Conservation (phyloP, 2,888 invertebrate species). For the Drosophila mimetica region DNA sequence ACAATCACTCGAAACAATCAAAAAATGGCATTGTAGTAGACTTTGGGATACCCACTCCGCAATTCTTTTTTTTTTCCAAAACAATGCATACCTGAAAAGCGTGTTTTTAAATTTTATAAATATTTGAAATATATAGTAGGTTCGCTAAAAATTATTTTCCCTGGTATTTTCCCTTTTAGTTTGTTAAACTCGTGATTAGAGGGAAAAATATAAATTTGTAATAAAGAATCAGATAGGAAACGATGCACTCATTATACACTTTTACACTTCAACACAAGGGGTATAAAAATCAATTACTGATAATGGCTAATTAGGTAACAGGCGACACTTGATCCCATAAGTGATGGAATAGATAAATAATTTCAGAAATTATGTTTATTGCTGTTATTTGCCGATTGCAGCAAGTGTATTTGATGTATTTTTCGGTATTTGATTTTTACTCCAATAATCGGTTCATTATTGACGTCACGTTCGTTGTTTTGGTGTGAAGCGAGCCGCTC, state of each 20-base stretch:
- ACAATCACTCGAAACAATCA: constrained; percentile 10
- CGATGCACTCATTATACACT: background rate
- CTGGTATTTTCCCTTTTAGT: background rate
- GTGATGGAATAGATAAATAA: constrained; percentile 18
- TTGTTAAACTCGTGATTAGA: background rate
- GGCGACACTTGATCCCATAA: constrained; percentile 6
- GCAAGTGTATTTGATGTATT: background rate
- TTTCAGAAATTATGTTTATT: constrained; percentile 15
- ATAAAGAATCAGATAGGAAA: background rate
- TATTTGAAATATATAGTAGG: no score
- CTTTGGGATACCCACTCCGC: background rate
- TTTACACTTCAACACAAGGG: background rate
- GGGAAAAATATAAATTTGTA: background rate
- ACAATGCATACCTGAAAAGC: background rate
- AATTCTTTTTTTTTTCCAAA: background rate
- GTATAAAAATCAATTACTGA: constrained; percentile 16
- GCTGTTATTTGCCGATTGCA: constrained; percentile 6
- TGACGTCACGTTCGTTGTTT: constrained; percentile 11
- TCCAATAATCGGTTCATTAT: constrained; percentile 1
- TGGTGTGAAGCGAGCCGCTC: constrained; percentile 26
- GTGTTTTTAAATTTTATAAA: no score
- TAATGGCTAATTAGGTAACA: constrained; percentile 37
- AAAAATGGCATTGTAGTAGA: background rate
- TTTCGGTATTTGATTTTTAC: background rate
- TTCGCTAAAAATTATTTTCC: no score